Percentiles rank a stretch among this genome's conserved stretches.
phyloP scores from a whole-genome alignment of 2,888 invertebrate genomes.

The Pachydiplax longipennis region DNA sequence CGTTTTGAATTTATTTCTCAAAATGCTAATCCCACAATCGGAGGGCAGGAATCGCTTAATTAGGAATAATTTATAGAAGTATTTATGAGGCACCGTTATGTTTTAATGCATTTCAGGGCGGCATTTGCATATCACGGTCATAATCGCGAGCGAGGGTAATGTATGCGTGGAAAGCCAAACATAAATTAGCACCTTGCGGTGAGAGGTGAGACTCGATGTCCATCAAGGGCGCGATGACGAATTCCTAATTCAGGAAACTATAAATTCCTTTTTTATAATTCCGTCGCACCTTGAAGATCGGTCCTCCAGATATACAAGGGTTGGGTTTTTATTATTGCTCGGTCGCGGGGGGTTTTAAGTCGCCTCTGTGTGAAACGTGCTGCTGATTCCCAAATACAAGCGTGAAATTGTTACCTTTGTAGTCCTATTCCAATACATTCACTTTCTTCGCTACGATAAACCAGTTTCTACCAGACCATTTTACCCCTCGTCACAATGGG shows the following conservation, averaged over 20 bases:
- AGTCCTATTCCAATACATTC: too few species aligned
- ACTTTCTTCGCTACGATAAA: too few species aligned
- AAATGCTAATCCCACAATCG: neutral
- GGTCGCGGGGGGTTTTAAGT: too few species aligned
- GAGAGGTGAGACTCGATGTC: neutral
- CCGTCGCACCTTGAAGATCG: neutral
- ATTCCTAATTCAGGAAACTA: neutral
- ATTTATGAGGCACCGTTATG: neutral
- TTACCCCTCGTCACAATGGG: too few species aligned
- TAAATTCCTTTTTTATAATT: neutral
- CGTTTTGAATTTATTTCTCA: neutral
- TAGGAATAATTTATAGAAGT: constrained; percentile 26
- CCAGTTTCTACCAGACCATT: too few species aligned
- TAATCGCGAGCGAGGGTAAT: neutral
- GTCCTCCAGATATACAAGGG: neutral
- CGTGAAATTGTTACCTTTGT: too few species aligned
- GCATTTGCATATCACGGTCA: constrained; percentile 9
- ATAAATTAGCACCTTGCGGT: constrained; percentile 28
- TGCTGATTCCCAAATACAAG: too few species aligned
- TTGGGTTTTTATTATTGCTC: neutral
- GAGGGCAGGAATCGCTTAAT: constrained; percentile 8
- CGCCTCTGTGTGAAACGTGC: too few species aligned
- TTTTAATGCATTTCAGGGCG: neutral
- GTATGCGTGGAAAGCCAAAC: neutral
- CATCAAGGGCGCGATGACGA: neutral